phyloP scores from a whole-genome alignment of 2,113 vertebrate species.

The Podilymbus podiceps region DNA sequence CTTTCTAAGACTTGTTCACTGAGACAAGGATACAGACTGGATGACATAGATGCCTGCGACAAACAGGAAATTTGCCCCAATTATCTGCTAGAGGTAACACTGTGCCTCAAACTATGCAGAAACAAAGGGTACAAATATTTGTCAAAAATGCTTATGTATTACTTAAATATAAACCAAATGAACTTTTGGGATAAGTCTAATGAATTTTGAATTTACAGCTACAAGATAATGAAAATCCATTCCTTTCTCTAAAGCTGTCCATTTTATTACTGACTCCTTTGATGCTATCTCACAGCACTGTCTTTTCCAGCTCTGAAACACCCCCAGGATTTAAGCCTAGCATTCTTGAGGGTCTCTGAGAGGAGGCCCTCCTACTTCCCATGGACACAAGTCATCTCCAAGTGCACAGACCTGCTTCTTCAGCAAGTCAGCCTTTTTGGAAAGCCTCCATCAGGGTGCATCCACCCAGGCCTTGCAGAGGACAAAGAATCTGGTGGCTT shows the following conservation, averaged over 20 bases:
- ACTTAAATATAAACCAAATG: neutral
- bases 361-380: neutral
- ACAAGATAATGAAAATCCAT: neutral
- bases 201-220: neutral
- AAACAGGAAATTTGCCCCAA: neutral
- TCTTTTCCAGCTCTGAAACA: neutral
- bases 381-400: neutral
- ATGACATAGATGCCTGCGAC: neutral
- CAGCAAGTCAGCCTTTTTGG: neutral
- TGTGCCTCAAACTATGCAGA: neutral
- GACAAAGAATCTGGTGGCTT: neutral
- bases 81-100: neutral
- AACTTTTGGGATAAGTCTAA: neutral
- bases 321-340: neutral
- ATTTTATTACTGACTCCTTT: neutral
- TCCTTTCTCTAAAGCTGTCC: neutral
- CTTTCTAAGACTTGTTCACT: neutral
- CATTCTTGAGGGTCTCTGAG: neutral
- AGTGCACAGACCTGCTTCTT: neutral
- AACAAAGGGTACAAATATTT: neutral
- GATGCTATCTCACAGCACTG: neutral
- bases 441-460: neutral
- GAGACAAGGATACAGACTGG: neutral
- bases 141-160: neutral
- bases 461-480: neutral